phyloP scores from a whole-genome alignment of 2,113 vertebrate genomes.

The rabbit (Oryctolagus cuniculus) region mOryCun1.1 NC_091437.1:52075501-52076000 shows the following conservation, averaged over 20 bases:
- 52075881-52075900: neutral
- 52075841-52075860: neutral
- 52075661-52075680: no score
- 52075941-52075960: neutral
- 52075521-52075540: neutral
- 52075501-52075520: neutral
- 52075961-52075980: neutral
- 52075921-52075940: neutral
- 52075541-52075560: neutral
- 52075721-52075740: conserved; percentile 24
- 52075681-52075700: neutral
- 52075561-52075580: neutral
- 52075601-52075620: neutral
- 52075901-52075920: conserved; percentile 20
- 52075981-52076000: neutral
- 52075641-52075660: fast-evolving
- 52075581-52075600: neutral
- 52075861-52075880: neutral
- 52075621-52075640: no score
- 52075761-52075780: neutral
- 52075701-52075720: neutral
- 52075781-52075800: neutral
- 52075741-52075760: neutral
- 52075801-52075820: neutral
- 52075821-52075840: neutral